A percentile compares a stretch with the other conserved stretches of the same genome.
Evolutionary conservation across 2,113 vertebrate genomes (phyloP).

Genomic region (Hyla sarda): DNA sequence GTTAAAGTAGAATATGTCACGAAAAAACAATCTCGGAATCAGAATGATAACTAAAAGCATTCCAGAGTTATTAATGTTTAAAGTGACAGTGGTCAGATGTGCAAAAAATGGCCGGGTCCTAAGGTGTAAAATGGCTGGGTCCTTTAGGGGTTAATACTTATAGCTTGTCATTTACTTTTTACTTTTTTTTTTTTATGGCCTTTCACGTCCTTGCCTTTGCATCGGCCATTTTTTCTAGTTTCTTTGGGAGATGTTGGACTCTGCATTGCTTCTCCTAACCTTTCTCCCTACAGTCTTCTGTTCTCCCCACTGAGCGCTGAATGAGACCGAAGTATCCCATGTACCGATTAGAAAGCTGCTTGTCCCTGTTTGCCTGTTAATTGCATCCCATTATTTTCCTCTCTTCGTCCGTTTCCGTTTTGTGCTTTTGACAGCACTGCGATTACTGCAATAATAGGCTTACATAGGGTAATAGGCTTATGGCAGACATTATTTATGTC

Average conservation of each 20-base stretch:
- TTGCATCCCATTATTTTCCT: constrained; percentile 56
- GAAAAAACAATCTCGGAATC: too few relatives aligned
- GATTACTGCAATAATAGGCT: constrained; percentile 64
- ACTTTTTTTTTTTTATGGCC: background rate
- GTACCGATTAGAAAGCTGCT: background rate
- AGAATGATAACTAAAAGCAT: too few relatives aligned
- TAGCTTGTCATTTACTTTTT: background rate
- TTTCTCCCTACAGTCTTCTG: background rate
- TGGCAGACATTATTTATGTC: constrained; percentile 63
- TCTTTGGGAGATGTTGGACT: background rate
- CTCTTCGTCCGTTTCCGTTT: constrained; percentile 59
- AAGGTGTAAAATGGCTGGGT: too few relatives aligned
- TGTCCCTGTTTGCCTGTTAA: constrained; percentile 60
- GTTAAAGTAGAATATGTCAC: too few relatives aligned
- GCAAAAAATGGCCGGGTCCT: too few relatives aligned
- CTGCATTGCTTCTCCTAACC: background rate
- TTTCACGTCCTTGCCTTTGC: background rate
- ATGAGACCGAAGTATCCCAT: constrained; percentile 49
- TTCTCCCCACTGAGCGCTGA: background rate
- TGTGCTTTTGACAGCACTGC: constrained; percentile 59
- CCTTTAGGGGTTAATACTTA: background rate
- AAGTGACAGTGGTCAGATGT: too few relatives aligned
- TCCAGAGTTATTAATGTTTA: too few relatives aligned
- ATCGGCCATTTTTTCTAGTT: background rate
- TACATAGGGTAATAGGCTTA: constrained; percentile 67